Conservation (phyloP, 2,888 invertebrate species). For the Meghimatium bilineatum region DNA sequence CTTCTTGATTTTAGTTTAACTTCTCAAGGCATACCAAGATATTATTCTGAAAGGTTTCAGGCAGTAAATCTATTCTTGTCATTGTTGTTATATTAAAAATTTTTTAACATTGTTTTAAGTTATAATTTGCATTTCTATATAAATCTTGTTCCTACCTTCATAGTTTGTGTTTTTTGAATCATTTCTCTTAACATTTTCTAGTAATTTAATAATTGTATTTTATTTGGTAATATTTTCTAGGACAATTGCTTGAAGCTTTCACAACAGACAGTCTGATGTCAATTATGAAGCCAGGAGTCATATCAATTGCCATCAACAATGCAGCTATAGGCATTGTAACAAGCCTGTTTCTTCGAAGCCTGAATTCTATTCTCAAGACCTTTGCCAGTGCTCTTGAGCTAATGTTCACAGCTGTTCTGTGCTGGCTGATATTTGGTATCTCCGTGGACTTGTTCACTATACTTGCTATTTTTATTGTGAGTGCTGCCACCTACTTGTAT, state of each 20-base stretch:
- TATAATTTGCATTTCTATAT: background rate
- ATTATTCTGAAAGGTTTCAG: too few species aligned
- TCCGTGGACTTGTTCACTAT: slow-evolving; percentile 89
- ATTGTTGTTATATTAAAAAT: too few species aligned
- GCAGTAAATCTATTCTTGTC: too few species aligned
- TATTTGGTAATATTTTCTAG: slow-evolving; percentile 12
- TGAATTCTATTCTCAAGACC: slow-evolving; percentile 96
- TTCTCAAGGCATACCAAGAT: too few species aligned
- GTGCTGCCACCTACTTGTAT: slow-evolving; percentile 89
- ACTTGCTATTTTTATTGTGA: slow-evolving; percentile 88
- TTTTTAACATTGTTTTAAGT: background rate
- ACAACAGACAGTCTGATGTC: slow-evolving; percentile 77
- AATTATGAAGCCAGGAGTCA: slow-evolving; percentile 81
- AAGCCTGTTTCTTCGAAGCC: slow-evolving; percentile 92
- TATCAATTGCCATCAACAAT: slow-evolving; percentile 91
- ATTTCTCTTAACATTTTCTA: background rate
- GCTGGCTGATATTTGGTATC: slow-evolving; percentile 89
- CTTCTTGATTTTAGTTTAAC: too few species aligned
- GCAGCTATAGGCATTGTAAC: slow-evolving; percentile 94
- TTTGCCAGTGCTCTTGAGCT: slow-evolving; percentile 96
- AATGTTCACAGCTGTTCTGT: slow-evolving; percentile 91
- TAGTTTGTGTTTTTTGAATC: background rate
- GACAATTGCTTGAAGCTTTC: slow-evolving; percentile 80
- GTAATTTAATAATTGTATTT: background rate
- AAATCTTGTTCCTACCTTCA: background rate